Base-by-base conservation (phyloP, 30 jellyfish, hydroid and myxozoan genomes). In the Aurelia sp. region DNA sequence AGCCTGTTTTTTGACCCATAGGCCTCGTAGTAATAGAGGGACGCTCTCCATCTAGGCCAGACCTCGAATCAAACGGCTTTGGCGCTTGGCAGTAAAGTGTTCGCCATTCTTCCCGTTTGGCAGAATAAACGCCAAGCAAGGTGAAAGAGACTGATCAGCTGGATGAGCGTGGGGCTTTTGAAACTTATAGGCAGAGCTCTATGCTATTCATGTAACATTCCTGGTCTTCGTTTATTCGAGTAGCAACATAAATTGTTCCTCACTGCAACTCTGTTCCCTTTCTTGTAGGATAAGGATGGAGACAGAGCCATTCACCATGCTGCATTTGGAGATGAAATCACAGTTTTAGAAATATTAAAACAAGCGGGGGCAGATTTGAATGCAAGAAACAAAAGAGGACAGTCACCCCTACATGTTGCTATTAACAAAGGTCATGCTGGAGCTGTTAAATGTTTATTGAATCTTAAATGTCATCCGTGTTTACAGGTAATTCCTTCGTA, bases 271-370 rank as follows among this genome's bases (percentile, higher is more conserved):
- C 37, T 20, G 15, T 69, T 44, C 55, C 15, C 0, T n/a, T 82
- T 33, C 41, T 64, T 12, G 16, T 16, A 91, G 97, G 98, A 92
- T 59, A 85, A 85, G 62, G 98, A 92, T 77, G 98, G 98, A 48
- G 98, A 92, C 88, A 62, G 94, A 64, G 98, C 98, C 20, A 69
- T 80, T 35, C 98, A 92, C 66, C 98, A 92, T 66, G 98, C 98
- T 0, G 86, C 98, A 3, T 92, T 92, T 73, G 84, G 96, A 13
- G 98, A 92, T 60, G 92, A 87, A 60, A 81, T 93, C 67, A 48
- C 81, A 16, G 90, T 84, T 52, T 23, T 93, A 47, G 88, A 84
- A 6, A 31, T 93, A 52, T 81, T 93, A 23, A 77, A 33, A 11
- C 89, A 79, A 66, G 97, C 97, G 4, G 91, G 91, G 18, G 97